phyloP scores from a whole-genome alignment of 2,113 vertebrate species.

The Pardalotus punctatus region DNA sequence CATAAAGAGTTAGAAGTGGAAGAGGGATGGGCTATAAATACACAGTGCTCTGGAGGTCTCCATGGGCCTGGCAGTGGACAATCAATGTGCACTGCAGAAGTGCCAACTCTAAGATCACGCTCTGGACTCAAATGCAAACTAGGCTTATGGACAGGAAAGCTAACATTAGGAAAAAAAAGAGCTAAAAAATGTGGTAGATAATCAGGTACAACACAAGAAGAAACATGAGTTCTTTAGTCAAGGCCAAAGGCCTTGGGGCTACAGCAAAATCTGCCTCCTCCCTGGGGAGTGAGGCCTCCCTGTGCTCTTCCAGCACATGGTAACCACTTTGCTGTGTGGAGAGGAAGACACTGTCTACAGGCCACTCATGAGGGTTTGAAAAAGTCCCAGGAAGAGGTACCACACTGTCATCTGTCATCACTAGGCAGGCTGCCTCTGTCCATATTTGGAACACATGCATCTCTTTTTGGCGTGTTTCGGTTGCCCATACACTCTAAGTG shows the following conservation, averaged over 20 bases:
- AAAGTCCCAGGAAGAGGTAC: not conserved
- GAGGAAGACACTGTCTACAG: not conserved
- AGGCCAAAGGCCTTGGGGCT: not conserved
- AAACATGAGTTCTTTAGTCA: not conserved
- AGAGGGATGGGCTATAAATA: not conserved
- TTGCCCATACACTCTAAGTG: not conserved
- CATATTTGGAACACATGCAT: accelerated
- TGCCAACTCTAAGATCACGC: not conserved
- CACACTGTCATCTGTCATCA: not conserved
- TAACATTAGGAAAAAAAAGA: not conserved
- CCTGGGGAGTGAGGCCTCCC: not conserved
- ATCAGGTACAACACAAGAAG: not conserved
- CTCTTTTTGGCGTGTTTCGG: not conserved
- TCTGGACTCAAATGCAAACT: not conserved
- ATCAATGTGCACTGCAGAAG: not conserved
- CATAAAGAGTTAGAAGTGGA: not conserved
- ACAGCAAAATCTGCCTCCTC: not conserved
- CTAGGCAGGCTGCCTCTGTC: not conserved
- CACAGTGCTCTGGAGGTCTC: not conserved
- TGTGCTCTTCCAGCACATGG: not conserved
- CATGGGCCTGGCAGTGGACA: accelerated
- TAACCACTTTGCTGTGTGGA: accelerated
- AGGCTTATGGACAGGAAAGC: not conserved
- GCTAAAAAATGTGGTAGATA: not conserved
- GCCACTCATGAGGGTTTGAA: accelerated